Conservation (phyloP, 2,888 invertebrate genomes). For the Mimumesa dahlbomi region DNA sequence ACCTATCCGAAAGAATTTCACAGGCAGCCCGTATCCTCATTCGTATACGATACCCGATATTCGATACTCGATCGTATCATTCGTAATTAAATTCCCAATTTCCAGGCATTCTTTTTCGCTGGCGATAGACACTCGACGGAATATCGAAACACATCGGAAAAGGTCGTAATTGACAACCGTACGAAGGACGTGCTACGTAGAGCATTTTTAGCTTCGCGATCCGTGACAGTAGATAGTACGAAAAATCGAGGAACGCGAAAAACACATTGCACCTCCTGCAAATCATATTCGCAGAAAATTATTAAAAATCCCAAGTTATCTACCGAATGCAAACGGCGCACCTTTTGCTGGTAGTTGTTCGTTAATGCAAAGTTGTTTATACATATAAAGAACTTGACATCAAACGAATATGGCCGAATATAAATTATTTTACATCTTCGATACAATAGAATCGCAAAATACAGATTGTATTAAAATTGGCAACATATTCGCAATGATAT, state of each 20-base stretch:
- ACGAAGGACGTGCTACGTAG: conserved; percentile 37
- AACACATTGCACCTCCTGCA: no score
- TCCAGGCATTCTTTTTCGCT: conserved; percentile 25
- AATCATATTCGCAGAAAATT: no score
- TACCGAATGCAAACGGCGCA: no score
- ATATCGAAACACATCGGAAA: conserved; percentile 32
- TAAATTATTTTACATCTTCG: no score
- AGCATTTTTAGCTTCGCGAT: conserved; percentile 20
- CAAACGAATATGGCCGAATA: no score
- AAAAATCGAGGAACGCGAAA: conserved; percentile 14
- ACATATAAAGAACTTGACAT: no score
- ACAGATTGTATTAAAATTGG: no score
- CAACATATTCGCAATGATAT: no score
- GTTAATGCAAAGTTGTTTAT: no score
- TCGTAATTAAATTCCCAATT: conserved; percentile 50
- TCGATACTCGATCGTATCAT: conserved; percentile 39
- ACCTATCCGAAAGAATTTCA: conserved; percentile 19
- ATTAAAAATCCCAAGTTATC: no score
- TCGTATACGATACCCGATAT: conserved; percentile 15
- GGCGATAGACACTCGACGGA: conserved; percentile 23
- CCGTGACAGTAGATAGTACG: not conserved
- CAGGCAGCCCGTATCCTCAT: not conserved
- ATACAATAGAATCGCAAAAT: no score
- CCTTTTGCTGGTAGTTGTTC: no score
- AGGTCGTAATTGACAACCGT: conserved; percentile 43